Evolutionary conservation across 2,113 vertebrate species (phyloP).

Genomic region (Rhinopomastus cyanomelas): DNA sequence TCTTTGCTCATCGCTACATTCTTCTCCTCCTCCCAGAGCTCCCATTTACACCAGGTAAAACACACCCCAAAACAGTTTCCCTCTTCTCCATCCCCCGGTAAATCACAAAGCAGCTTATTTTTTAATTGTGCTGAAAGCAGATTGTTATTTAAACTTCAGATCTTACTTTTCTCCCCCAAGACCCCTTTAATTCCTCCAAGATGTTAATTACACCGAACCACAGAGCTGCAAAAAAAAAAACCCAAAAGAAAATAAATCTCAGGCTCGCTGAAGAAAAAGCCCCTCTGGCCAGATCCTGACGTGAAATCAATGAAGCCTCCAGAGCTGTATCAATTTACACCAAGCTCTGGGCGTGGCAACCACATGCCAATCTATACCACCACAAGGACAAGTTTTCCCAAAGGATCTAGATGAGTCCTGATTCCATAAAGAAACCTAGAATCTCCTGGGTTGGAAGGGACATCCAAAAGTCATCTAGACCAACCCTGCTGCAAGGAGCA

Average conservation of each 20-base stretch:
- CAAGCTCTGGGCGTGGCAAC: neutral
- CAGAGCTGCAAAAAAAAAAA: neutral
- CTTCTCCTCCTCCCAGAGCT: neutral
- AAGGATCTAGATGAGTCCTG: neutral
- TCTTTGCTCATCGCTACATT: neutral
- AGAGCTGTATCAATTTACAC: neutral
- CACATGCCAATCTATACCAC: accelerated
- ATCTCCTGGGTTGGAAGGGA: too few relatives aligned
- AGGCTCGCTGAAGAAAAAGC: neutral
- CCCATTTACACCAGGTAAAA: neutral
- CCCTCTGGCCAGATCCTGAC: neutral
- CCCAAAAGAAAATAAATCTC: neutral
- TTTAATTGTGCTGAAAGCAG: constrained; percentile 30
- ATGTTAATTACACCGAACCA: constrained; percentile 34
- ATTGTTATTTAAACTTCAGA: constrained; percentile 57
- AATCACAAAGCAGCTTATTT: constrained; percentile 43
- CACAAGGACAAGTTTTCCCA: accelerated
- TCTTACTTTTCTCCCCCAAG: constrained; percentile 43
- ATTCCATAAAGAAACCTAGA: neutral
- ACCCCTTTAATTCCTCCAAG: constrained; percentile 54
- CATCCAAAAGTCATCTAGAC: too few relatives aligned
- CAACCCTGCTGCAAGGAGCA: too few relatives aligned
- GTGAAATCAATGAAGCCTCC: neutral
- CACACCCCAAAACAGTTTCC: neutral
- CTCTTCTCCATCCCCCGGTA: accelerated